Conservation (phyloP, 2,113 vertebrate genomes). For the Alouatta palliata region DNA sequence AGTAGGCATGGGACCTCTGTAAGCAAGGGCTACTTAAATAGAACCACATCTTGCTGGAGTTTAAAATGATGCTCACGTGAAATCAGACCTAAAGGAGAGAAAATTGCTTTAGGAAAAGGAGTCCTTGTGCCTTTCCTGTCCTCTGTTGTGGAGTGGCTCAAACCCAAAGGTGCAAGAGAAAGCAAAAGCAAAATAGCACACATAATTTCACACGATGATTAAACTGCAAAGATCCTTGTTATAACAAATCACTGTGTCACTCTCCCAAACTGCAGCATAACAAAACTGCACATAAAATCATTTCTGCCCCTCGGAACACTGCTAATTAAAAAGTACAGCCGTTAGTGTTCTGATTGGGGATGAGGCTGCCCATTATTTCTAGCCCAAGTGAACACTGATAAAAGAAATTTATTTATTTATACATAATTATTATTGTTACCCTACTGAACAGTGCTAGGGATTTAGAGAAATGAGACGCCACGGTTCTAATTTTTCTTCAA, state of each 20-base stretch:
- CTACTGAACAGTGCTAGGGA: slow-evolving; percentile 79
- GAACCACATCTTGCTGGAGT: slow-evolving; percentile 58
- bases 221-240: slow-evolving; percentile 84
- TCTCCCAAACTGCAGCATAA: slow-evolving; percentile 82
- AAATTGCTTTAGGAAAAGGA: slow-evolving; percentile 75
- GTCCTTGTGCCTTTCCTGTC: slow-evolving; percentile 42
- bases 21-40: slow-evolving; percentile 65
- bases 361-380: slow-evolving; percentile 77
- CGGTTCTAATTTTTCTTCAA: slow-evolving; percentile 84
- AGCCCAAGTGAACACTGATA: slow-evolving; percentile 80
- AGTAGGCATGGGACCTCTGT: slow-evolving; percentile 70
- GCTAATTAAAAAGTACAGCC: slow-evolving; percentile 82
- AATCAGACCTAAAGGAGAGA: slow-evolving; percentile 73
- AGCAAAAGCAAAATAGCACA: slow-evolving; percentile 75
- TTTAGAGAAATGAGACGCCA: slow-evolving; percentile 79
- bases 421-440: slow-evolving; percentile 78
- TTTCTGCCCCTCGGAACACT: slow-evolving; percentile 79
- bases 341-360: slow-evolving; percentile 74
- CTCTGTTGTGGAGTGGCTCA: slow-evolving; percentile 63
- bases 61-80: slow-evolving; percentile 67
- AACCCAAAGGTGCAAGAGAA: slow-evolving; percentile 76
- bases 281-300: slow-evolving; percentile 77
- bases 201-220: slow-evolving; percentile 81
- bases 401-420: slow-evolving; percentile 83
- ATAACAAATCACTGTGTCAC: slow-evolving; percentile 85